Base-by-base conservation (phyloP, 1,140 invertebrate genomes). In the Akabosia matsudoensis region DNA sequence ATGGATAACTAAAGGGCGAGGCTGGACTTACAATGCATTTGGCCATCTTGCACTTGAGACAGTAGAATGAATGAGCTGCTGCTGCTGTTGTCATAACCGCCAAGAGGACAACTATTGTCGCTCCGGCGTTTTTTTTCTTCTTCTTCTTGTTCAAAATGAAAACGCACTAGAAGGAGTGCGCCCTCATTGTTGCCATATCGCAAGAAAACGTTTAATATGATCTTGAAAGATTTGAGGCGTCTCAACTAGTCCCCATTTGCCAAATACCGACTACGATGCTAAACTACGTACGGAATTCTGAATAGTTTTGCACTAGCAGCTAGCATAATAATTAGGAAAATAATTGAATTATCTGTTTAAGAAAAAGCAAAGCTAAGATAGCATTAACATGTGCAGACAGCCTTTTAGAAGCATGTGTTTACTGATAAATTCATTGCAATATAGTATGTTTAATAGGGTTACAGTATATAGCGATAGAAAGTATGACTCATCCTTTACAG, bases 401-500 rank as follows among this genome's bases (percentile, higher is more conserved):
- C 37, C 7, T 45, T 45, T 18, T 10, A 45, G 18, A 45, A 45
- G 37, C 37, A 45, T 10, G 7, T 18, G 18, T 45, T 18, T 45
- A n/a, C n/a, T 45, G 37, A 10, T 45, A 7, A 56, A 4, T 34
- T 34, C 70, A n/a, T 18, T 45, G 37, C 37, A 45, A 75, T 75
- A 52, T 75, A 61, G 77, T 73, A 52, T 51, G 75, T 74, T 74
- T 61, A 61, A 28, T 67, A 4, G 7, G 18, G 37, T 45, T 45
- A 45, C 18, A 10, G 77, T 80, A 77, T 80, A 56, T 75, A n/a
- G n/a, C n/a, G n/a, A n/a, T n/a, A n/a, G n/a, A n/a, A 75, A 70
- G 26, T 64, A 76, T 80, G 79, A 80, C 56, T 80, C 77, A 80
- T 78, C 74, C 73, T 70, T 78, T 79, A 80, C 79, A 77, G 79